Conservation (phyloP, 2,113 vertebrate genomes). For the Semicossyphus pulcher region DNA sequence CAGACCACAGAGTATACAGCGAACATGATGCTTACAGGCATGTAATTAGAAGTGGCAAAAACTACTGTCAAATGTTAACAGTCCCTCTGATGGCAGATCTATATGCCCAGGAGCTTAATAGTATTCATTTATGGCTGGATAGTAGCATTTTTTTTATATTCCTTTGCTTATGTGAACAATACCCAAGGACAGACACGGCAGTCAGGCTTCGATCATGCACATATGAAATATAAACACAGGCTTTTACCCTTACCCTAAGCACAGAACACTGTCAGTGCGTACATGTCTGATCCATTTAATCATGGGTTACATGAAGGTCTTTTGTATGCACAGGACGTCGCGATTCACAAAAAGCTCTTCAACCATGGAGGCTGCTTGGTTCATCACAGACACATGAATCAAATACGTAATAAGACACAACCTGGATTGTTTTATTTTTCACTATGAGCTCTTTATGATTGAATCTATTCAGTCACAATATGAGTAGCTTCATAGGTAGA, state of each 20-base stretch:
- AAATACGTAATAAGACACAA: not conserved
- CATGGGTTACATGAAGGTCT: not conserved
- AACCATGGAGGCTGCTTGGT: not conserved
- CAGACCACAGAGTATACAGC: not conserved
- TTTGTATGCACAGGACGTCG: not conserved
- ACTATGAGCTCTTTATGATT: no score
- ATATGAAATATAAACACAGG: not conserved
- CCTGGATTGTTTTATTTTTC: not conserved
- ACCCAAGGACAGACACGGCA: no score
- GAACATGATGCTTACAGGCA: no score
- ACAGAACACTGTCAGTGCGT: not conserved
- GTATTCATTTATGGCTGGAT: not conserved
- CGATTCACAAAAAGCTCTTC: not conserved
- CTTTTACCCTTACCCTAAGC: not conserved
- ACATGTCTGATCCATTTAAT: not conserved
- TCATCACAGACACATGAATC: not conserved
- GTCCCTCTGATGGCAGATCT: no score
- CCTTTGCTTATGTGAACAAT: not conserved
- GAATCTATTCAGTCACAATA: not conserved
- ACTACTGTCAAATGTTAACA: no score
- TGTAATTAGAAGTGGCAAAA: not conserved
- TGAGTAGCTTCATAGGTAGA: not conserved
- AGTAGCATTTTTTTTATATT: not conserved
- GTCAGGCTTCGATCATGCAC: not conserved
- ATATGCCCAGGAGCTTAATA: not conserved